Evolutionary conservation across 2,888 invertebrate species (phyloP).

Genomic region (Epinotia ramella): DNA sequence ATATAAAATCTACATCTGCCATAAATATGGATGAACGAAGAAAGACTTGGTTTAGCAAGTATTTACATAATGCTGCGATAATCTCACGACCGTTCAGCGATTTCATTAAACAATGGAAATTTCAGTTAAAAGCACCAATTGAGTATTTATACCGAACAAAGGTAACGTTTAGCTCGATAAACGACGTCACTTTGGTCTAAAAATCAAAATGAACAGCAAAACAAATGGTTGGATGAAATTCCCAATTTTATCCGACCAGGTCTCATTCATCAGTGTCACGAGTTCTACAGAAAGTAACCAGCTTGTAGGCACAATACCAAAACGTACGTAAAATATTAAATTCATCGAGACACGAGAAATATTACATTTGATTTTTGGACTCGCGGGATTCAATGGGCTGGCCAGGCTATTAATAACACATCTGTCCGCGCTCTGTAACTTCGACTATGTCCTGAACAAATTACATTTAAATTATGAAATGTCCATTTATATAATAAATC

Average conservation of each 20-base stretch:
- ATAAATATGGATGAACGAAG: conserved; percentile 49
- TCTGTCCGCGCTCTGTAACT: background rate
- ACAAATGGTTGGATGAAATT: conserved; percentile 43
- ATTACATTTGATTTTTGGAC: conserved; percentile 40
- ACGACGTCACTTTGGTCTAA: conserved; percentile 29
- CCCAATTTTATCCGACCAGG: conserved; percentile 50
- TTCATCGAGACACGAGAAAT: conserved; percentile 34
- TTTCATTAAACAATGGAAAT: conserved; percentile 31
- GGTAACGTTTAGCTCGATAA: conserved; percentile 37
- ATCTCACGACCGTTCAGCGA: conserved; percentile 46
- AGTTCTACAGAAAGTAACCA: conserved; percentile 53
- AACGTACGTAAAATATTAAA: conserved; percentile 48
- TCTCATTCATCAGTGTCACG: conserved; percentile 64
- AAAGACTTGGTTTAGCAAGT: conserved; percentile 46
- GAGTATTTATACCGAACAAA: conserved; percentile 29
- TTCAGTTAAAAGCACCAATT: conserved; percentile 24
- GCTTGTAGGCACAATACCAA: conserved; percentile 53
- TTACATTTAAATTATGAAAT: background rate
- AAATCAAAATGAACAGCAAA: conserved; percentile 43
- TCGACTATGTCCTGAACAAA: background rate
- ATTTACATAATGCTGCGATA: conserved; percentile 52
- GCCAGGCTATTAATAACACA: conserved; percentile 24
- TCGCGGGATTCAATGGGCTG: conserved; percentile 16
- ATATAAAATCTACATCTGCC: conserved; percentile 39
- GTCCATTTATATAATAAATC: background rate